Evolutionary conservation across 2,797 vertebrate genomes (phyloP).

Genomic region (Cryptoprocta ferox): DNA sequence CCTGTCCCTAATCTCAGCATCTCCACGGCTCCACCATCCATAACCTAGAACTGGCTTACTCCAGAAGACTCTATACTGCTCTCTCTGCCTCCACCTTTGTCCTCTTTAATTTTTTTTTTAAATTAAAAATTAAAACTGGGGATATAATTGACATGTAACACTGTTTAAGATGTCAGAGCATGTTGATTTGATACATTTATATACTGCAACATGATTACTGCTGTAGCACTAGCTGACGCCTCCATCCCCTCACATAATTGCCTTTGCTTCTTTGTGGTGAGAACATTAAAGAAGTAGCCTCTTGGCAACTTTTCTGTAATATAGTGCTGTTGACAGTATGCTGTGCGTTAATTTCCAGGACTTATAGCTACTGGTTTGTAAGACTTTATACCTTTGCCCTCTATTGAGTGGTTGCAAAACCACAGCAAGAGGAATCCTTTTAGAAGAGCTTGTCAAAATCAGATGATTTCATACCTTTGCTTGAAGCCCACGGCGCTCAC

Average conservation of each 20-base stretch:
- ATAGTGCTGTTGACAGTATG: not conserved
- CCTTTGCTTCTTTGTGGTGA: not conserved
- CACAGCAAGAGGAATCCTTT: not conserved
- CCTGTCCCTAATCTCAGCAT: not conserved
- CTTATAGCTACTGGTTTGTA: not conserved
- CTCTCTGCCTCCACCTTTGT: not conserved
- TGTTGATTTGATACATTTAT: not conserved
- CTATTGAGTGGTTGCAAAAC: not conserved
- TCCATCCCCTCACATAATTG: not conserved
- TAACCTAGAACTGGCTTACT: not conserved
- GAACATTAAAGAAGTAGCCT: not conserved
- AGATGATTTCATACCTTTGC: not conserved
- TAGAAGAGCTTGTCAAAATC: not conserved
- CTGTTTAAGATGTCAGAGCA: not conserved
- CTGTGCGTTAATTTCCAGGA: not conserved
- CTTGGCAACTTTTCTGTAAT: not conserved
- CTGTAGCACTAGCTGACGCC: not conserved
- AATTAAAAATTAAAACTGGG: no score
- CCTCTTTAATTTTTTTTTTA: not conserved
- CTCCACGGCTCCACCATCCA: not conserved
- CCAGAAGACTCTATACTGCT: not conserved
- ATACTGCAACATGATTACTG: not conserved
- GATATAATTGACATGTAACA: not conserved
- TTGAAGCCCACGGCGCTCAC: not conserved
- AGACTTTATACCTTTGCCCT: not conserved